Evolutionary conservation across 2,797 vertebrate genomes (phyloP).

Genomic region (Nasua narica): DNA sequence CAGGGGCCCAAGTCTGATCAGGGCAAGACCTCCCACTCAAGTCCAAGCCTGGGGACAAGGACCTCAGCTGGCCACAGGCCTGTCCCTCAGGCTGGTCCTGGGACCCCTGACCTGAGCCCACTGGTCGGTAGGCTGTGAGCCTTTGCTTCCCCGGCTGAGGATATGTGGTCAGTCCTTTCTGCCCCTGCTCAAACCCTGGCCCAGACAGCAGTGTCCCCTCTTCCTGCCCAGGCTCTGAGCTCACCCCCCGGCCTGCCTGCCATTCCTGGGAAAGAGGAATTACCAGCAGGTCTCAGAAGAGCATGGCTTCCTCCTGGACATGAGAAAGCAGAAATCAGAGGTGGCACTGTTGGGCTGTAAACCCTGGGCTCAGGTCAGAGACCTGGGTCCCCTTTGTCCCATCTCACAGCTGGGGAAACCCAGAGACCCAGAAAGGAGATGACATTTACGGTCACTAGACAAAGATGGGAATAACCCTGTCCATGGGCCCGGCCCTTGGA

Average conservation of each 20-base stretch:
- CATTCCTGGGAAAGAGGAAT: conserved; percentile 76
- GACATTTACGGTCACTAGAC: not conserved
- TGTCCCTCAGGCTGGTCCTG: not conserved
- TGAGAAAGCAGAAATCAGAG: conserved; percentile 69
- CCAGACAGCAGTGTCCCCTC: not conserved
- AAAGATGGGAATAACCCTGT: not conserved
- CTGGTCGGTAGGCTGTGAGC: not conserved
- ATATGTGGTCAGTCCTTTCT: not conserved
- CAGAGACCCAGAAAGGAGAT: not conserved
- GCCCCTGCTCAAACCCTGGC: not conserved
- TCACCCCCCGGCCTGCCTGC: not conserved
- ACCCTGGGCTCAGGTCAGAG: not conserved
- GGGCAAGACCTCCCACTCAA: not conserved
- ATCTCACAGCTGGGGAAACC: conserved; percentile 26
- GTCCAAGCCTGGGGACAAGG: not conserved
- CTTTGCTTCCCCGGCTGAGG: not conserved
- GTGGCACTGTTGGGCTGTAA: not conserved
- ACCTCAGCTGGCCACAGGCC: not conserved
- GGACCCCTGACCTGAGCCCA: not conserved
- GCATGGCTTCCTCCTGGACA: conserved; percentile 62
- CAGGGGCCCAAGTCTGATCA: not conserved
- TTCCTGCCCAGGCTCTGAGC: not conserved
- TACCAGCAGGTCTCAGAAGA: conserved; percentile 2
- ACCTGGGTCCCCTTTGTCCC: not conserved
- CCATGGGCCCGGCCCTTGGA: not conserved